Base-by-base conservation (phyloP, 2,888 invertebrate species). In the Malthinus flaveolus region DNA sequence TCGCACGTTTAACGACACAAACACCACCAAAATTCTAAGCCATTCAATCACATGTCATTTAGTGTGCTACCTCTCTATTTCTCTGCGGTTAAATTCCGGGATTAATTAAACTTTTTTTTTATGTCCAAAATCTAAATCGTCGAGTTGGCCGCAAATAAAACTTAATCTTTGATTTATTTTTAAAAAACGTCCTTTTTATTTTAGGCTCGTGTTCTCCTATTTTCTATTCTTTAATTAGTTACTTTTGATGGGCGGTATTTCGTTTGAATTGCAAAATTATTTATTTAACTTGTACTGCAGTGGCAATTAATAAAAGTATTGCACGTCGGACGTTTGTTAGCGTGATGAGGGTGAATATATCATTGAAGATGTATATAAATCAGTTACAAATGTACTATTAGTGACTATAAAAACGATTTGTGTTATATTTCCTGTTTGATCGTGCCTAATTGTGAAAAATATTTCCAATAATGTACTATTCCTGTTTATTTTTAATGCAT, bases 321-420 rank as follows among this genome's bases (percentile, higher is more conserved):
- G 32, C 42, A 48, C 37, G 51, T 49, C 34, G 47, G 37, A 51
- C 51, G 47, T 54, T 46, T 31, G 59, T 45, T 59, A 35, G 59
- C 59, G 54, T 59, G 59, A 45, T 53, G 49, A 54, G 36, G 32
- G 12, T 44, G 32, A 44, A 49, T 59, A 59, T 54, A 59, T 59
- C 49, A 59, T 49, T 46, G 45, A 33, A 42, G 44, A 59, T 54
- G 36, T 49, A 49, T 49, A 59, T 59, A 59, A 59, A 59, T 59
- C 54, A 59, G 53, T 49, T 54, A 49, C 10, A 37, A 54, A 53
- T 59, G 53, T 54, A 32, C 59, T 48, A 59, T 59, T 59, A 59
- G 44, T 11, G 49, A 39, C 59, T 53, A 59, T 59, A 59, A 59
- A 59, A 59, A 49, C 53, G 59, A 59, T 59, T 59, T 59, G 59